These are phyloP conservation scores for Pagetopsis macropterus DNA, from an alignment of 2,797 vertebrate species.

Conservation along the genomic window DNA sequence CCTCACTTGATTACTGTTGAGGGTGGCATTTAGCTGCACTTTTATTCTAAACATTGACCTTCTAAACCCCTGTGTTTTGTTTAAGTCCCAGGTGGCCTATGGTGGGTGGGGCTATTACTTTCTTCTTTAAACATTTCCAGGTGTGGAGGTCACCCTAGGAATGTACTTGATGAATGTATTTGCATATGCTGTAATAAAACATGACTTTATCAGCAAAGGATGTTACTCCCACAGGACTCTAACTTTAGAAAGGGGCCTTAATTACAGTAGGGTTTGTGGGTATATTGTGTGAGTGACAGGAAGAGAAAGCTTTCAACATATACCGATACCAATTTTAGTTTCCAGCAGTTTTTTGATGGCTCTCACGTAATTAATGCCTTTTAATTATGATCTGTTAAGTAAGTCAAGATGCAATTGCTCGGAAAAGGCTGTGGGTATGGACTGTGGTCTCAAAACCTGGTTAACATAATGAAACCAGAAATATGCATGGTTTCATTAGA, in stretches of 20 bases:
- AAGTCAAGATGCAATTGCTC: constrained; percentile 1
- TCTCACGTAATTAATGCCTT: constrained; percentile 28
- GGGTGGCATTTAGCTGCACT: not conserved
- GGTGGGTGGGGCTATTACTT: constrained; percentile 47
- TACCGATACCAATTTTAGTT: constrained; percentile 29
- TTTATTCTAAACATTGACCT: constrained; percentile 39
- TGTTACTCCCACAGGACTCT: constrained; percentile 5
- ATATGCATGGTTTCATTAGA: constrained; percentile 28
- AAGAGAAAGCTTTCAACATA: constrained; percentile 24
- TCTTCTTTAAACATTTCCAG: constrained; percentile 52
- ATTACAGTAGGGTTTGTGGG: constrained; percentile 7
- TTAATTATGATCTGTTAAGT: constrained; percentile 37
- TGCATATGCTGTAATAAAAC: constrained; percentile 12
- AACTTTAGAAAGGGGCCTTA: not conserved
- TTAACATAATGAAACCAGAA: constrained; percentile 20
- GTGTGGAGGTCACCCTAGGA: constrained; percentile 36
- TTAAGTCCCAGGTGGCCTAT: constrained; percentile 44
- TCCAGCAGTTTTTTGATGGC: constrained; percentile 30
- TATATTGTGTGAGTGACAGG: constrained; percentile 22
- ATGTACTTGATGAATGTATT: constrained; percentile 32
- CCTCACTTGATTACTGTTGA: not conserved
- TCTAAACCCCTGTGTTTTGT: constrained; percentile 28
- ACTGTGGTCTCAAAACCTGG: constrained; percentile 44
- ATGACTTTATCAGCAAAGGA: constrained; percentile 15
- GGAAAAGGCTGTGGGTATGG: constrained; percentile 12